Evolutionary conservation across 2,113 vertebrate genomes (phyloP).

Genomic region (Bubalus kerabau): DNA sequence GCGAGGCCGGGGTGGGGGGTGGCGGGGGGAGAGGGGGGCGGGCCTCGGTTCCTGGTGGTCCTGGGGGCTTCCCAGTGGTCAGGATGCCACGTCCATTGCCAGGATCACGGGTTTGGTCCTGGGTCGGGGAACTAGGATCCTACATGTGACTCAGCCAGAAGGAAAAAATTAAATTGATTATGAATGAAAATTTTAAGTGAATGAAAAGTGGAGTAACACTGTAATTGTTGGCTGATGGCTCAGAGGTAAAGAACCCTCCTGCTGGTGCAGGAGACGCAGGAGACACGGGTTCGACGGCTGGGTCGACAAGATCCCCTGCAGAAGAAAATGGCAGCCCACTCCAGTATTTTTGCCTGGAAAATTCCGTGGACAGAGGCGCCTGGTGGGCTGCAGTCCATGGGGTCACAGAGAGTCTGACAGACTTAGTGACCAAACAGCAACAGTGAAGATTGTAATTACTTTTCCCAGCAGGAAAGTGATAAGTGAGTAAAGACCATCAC

Average conservation of each 20-base stretch:
- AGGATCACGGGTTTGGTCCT: not conserved
- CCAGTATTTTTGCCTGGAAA: not conserved
- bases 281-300: not conserved
- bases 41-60: not conserved
- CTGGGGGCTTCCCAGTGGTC: not conserved
- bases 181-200: not conserved
- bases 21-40: not conserved
- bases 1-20: too few species aligned
- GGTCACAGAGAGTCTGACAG: not conserved
- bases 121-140: not conserved
- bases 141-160: not conserved
- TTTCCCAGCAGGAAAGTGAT: not conserved
- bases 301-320: not conserved
- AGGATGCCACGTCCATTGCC: not conserved
- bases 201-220: not conserved
- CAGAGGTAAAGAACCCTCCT: not conserved
- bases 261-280: not conserved
- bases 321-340: not conserved
- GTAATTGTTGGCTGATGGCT: not conserved
- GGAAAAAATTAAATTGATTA: not conserved
- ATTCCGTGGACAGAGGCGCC: not conserved
- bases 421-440: not conserved
- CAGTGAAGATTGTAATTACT: not conserved
- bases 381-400: not conserved
- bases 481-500: not conserved